Conservation (phyloP, 92 coral and sea anemone species). For the Isaurus tuberculatus region DNA sequence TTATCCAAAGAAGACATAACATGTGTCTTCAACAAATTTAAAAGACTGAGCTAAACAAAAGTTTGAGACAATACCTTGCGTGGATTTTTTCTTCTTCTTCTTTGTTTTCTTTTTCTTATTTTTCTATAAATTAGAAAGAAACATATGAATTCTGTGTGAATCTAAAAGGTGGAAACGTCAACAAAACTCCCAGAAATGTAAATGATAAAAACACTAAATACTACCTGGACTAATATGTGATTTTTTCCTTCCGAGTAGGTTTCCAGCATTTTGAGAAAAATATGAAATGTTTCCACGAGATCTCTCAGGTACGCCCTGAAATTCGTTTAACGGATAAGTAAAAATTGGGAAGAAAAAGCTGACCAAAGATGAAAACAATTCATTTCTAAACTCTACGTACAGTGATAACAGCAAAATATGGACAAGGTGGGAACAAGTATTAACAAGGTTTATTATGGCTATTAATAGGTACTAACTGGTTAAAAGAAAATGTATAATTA, state of each 20-base stretch:
- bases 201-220: not conserved
- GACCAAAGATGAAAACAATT: too few species aligned
- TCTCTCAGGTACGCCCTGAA: conserved; percentile 90
- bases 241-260: conserved; percentile 78
- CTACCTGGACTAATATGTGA: conserved; percentile 90
- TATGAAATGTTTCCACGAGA: conserved; percentile 90
- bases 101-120: conserved; percentile 74
- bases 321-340: not conserved
- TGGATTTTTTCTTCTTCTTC: conserved; percentile 69
- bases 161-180: not conserved
- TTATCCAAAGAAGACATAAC: too few species aligned
- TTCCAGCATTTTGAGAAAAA: conserved; percentile 92
- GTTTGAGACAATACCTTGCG: conserved; percentile 42
- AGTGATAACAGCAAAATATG: too few species aligned
- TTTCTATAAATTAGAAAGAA: conserved; percentile 45
- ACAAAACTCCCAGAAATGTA: not conserved
- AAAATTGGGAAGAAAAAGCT: not conserved
- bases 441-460: too few species aligned
- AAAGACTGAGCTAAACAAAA: too few species aligned
- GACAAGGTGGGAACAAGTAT: too few species aligned
- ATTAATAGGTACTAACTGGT: too few species aligned
- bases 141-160: not conserved
- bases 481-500: too few species aligned
- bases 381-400: too few species aligned
- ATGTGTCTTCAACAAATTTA: too few species aligned